Evolutionary conservation across 2,888 invertebrate genomes (phyloP).

Genomic region (Elmis aenea): DNA sequence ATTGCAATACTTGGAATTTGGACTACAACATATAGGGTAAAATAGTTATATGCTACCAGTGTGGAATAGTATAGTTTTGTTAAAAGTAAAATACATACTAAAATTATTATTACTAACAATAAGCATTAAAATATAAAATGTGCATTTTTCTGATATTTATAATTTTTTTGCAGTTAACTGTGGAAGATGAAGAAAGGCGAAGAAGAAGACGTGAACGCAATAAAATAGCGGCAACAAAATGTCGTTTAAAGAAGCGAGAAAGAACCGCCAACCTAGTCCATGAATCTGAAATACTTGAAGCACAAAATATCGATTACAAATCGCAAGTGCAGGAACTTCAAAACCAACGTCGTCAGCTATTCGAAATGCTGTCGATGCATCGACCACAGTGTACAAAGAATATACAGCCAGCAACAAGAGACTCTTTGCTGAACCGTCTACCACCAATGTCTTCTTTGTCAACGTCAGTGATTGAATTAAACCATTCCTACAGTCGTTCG

Average conservation of each 20-base stretch:
- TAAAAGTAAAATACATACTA: no score
- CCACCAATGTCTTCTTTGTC: conserved; percentile 34
- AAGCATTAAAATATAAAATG: no score
- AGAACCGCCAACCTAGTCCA: conserved; percentile 79
- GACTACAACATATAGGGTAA: no score
- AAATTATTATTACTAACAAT: no score
- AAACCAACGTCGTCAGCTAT: conserved; percentile 69
- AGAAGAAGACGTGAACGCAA: conserved; percentile 83
- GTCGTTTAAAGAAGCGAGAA: conserved; percentile 88
- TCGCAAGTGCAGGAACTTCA: conserved; percentile 77
- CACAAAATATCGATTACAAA: conserved; percentile 79
- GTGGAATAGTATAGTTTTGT: no score
- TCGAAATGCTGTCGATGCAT: conserved; percentile 75
- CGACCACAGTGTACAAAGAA: conserved; percentile 61
- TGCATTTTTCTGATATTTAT: no score
- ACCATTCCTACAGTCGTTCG: conserved; percentile 40
- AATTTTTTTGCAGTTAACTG: conserved; percentile 66
- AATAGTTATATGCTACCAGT: no score
- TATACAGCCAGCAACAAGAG: conserved; percentile 39
- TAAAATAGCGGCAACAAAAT: conserved; percentile 92
- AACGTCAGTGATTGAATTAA: conserved; percentile 37
- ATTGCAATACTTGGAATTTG: no score
- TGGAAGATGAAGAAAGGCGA: conserved; percentile 86
- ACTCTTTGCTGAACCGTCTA: conserved; percentile 32
- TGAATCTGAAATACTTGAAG: conserved; percentile 80